Percentiles rank a stretch among this genome's conserved stretches.
Evolutionary conservation across 1,140 invertebrate genomes (phyloP).

Genomic region (Trachymyrmex septentrionalis): DNA sequence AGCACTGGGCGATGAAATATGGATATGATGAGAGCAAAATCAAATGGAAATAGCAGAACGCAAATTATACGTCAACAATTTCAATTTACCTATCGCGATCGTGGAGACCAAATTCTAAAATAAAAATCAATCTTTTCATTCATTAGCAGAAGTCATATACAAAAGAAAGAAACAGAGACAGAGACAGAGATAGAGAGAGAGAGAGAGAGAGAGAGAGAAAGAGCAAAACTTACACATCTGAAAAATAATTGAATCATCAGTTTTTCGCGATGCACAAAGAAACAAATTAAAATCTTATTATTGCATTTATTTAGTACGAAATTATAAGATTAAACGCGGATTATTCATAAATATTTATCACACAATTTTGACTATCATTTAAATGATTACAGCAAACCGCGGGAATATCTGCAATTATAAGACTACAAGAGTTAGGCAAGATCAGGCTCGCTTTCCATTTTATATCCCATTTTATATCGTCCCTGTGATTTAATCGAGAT

Average conservation of each 20-base stretch:
- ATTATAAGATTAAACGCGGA: slow-evolving; percentile 6
- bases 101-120: slow-evolving; percentile 43
- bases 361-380: slow-evolving; percentile 37
- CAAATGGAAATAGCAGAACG: slow-evolving; percentile 50
- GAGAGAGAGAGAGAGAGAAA: not conserved
- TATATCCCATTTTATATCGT: slow-evolving; percentile 66
- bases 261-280: not conserved
- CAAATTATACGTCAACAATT: slow-evolving; percentile 39
- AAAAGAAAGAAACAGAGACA: not conserved
- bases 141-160: slow-evolving; percentile 28
- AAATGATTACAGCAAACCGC: slow-evolving; percentile 13
- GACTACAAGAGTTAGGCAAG: slow-evolving; percentile 47
- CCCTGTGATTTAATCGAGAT: slow-evolving; percentile 27
- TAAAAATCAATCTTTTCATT: slow-evolving; percentile 58
- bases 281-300: slow-evolving; percentile 17
- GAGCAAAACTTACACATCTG: not conserved
- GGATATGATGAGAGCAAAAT: slow-evolving; percentile 22
- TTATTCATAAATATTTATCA: slow-evolving; percentile 21
- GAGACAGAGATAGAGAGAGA: too few species aligned
- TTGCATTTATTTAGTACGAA: not conserved
- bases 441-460: slow-evolving; percentile 64
- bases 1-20: not conserved
- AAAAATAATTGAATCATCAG: slow-evolving; percentile 11
- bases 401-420: slow-evolving; percentile 59
- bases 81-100: slow-evolving; percentile 39